Evolutionary conservation across 2,797 vertebrate species (phyloP), one percentile per base, ranked within the genome.

Genomic region (Enteromius paludinosus): DNA sequence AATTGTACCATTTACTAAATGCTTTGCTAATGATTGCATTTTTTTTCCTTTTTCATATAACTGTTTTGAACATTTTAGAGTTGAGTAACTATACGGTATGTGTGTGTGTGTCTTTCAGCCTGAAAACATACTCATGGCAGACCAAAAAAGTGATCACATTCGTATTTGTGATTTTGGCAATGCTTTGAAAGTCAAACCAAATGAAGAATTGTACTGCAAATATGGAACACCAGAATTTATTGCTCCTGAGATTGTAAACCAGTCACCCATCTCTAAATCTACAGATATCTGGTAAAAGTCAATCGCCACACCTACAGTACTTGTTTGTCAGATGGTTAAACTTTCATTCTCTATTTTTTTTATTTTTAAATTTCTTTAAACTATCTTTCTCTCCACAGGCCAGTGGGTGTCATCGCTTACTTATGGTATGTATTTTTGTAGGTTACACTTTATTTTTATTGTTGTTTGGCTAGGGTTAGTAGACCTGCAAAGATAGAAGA

Each of bases 101-200:
- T 72, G 28, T 33, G 28, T 33, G 33, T 38, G 9, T 66, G 11
- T 6, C 18, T 78, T 70, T 8, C 84, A 99, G 98, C 97, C 98
- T 0, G 98, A 98, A 92, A 99, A 99, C 81, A 95, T 99, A 86
- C 90, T 99, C 69, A 95, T 99, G 91, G 95, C 95, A 18, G 92
- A 93, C 33, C 89, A 93, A 0, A 91, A 89, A 8, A 95, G 95
- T 0, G 96, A 98, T 86, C 95, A 96, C 85, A 94, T 99, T 90
- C 94, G 96, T 45, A 96, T 99, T 87, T 98, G 97, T 3, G 98
- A 99, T 89, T 98, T 99, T 0, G 98, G 98, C 10, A 98, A 96
- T 0, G 96, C 97, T 0, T 87, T 95, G 30, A 96, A 95, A 86
- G 56, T 98, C 87, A 96, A 90, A 0, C 74, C 92, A 0, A 94